These are phyloP conservation scores for Plebejus anna DNA, from an alignment of 2,888 invertebrate species.

Conservation along the genomic window DNA sequence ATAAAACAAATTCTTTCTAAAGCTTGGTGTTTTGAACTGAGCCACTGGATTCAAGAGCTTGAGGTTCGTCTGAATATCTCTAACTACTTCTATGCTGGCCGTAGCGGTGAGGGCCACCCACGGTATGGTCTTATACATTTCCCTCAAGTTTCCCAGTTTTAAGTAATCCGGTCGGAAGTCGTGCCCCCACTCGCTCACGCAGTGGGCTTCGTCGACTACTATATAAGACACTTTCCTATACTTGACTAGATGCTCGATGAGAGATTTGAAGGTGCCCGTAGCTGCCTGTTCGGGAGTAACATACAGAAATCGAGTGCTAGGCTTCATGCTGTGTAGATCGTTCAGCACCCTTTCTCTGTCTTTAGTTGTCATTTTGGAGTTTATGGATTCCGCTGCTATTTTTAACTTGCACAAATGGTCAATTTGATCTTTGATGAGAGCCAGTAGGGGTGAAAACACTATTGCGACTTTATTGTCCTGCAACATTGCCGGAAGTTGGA, in stretches of 20 bases:
- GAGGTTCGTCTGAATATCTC: constrained; percentile 89
- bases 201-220: constrained; percentile 98
- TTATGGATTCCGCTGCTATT: constrained; percentile 92
- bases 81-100: constrained; percentile 88
- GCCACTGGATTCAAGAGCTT: constrained; percentile 83
- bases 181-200: constrained; percentile 99
- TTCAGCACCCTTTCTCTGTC: constrained; percentile 88
- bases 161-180: constrained; percentile 98
- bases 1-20: constrained; percentile 95
- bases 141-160: constrained; percentile 84
- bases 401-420: constrained; percentile 89
- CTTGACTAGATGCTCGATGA: constrained; percentile 85
- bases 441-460: constrained; percentile 97
- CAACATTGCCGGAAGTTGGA: constrained; percentile 95
- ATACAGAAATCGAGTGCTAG: constrained; percentile 92
- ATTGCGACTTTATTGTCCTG: constrained; percentile 90
- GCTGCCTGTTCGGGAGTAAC: constrained; percentile 98
- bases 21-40: constrained; percentile 92
- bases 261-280: constrained; percentile 85
- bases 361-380: constrained; percentile 91
- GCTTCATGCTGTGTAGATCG: constrained; percentile 87
- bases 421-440: constrained; percentile 98
- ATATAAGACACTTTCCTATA: constrained; percentile 91
- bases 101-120: constrained; percentile 98
- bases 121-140: constrained; percentile 83